These are phyloP conservation scores for Heliangelus exortis DNA, from an alignment of 2,797 vertebrate genomes.

Conservation along the genomic window DNA sequence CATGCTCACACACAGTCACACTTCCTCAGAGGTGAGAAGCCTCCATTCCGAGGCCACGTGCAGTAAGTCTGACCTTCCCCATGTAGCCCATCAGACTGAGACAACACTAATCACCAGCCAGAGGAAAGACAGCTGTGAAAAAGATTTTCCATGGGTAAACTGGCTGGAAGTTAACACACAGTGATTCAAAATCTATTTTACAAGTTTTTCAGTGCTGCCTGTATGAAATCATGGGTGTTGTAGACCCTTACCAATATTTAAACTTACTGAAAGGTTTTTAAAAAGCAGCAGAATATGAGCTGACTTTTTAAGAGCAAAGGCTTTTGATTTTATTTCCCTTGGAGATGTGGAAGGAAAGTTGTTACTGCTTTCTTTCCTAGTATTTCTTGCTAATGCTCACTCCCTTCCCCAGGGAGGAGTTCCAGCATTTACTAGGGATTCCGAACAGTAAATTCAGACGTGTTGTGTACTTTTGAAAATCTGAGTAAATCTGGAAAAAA, in stretches of 20 bases:
- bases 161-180: accelerated
- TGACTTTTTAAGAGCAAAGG: background rate
- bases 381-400: background rate
- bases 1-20: background rate
- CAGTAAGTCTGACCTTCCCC: background rate
- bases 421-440: background rate
- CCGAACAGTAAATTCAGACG: background rate
- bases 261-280: background rate
- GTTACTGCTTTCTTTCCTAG: background rate
- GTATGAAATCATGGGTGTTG: accelerated
- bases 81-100: accelerated
- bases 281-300: background rate
- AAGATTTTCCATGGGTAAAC: background rate
- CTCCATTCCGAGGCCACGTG: accelerated
- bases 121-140: background rate
- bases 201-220: too few species aligned
- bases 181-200: accelerated
- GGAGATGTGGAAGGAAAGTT: background rate
- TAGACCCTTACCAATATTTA: background rate
- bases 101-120: background rate
- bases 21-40: background rate
- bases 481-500: background rate
- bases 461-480: background rate
- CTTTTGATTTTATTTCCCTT: background rate
- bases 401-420: background rate